phyloP scores from a whole-genome alignment of 37 sponge, comb jelly and placozoan genomes.

The Crambe crambe region DNA sequence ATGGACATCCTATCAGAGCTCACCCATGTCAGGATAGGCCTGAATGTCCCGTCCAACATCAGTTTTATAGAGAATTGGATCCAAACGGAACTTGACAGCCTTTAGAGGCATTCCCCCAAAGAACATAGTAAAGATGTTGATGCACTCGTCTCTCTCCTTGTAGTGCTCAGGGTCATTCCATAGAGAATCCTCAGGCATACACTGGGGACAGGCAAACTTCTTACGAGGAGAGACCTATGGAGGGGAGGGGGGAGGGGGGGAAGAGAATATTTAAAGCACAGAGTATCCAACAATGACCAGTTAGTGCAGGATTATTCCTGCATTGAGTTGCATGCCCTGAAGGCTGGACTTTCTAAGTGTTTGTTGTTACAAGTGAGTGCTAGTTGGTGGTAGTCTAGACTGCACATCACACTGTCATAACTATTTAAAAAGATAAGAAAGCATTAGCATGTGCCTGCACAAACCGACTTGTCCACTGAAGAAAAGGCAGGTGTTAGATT shows the following conservation, averaged over 20 bases:
- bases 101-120: conserved; percentile 63
- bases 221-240: conserved; percentile 64
- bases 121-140: conserved; percentile 51
- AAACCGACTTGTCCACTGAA: too few species aligned
- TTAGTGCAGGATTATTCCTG: too few species aligned
- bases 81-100: conserved; percentile 58
- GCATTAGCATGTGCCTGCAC: too few species aligned
- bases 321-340: too few species aligned
- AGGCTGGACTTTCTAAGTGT: too few species aligned
- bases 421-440: too few species aligned
- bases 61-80: conserved; percentile 69
- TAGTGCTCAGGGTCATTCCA: conserved; percentile 62
- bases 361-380: too few species aligned
- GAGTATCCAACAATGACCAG: too few species aligned
- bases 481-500: too few species aligned
- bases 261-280: not conserved
- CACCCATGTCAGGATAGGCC: conserved; percentile 47
- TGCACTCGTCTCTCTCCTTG: conserved; percentile 51
- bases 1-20: conserved; percentile 12
- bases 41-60: conserved; percentile 13
- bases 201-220: conserved; percentile 61
- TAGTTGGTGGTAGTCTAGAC: too few species aligned
- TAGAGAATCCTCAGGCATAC: conserved; percentile 46
- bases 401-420: too few species aligned
- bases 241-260: not conserved